Percentiles rank a stretch among this genome's conserved stretches.
phyloP scores from a whole-genome alignment of 2,113 vertebrate species.

The Albula glossodonta region DNA sequence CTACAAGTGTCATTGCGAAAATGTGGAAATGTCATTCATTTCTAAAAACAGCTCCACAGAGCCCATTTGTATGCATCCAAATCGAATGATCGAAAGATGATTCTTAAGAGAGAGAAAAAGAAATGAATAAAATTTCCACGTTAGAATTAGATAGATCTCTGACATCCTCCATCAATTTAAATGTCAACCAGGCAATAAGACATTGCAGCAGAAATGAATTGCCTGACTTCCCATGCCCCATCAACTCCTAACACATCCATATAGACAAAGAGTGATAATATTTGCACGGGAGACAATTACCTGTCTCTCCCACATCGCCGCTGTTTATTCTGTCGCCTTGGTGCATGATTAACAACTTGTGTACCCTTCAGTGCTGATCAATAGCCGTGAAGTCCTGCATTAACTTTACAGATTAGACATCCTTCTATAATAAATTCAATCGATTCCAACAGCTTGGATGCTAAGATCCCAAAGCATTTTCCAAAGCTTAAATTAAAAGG shows the following conservation, averaged over 20 bases:
- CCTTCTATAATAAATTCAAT: slow-evolving; percentile 81
- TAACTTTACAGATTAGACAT: slow-evolving; percentile 76
- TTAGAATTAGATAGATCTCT: slow-evolving; percentile 50
- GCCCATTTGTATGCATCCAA: slow-evolving; percentile 24
- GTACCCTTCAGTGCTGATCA: slow-evolving; percentile 75
- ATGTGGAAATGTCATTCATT: slow-evolving; percentile 22
- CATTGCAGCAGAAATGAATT: slow-evolving; percentile 37
- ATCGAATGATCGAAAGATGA: slow-evolving; percentile 12
- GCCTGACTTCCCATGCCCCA: slow-evolving; percentile 34
- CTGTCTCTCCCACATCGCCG: slow-evolving; percentile 58
- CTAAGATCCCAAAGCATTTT: slow-evolving; percentile 66
- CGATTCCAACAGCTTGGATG: slow-evolving; percentile 72
- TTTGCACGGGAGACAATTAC: slow-evolving; percentile 57
- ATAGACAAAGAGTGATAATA: slow-evolving; percentile 53
- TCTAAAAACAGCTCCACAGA: slow-evolving; percentile 2
- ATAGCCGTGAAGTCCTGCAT: slow-evolving; percentile 73
- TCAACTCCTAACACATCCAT: slow-evolving; percentile 28
- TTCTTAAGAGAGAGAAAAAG: background rate
- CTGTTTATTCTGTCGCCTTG: slow-evolving; percentile 63
- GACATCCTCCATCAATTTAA: slow-evolving; percentile 41
- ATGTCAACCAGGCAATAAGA: slow-evolving; percentile 43
- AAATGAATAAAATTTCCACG: slow-evolving; percentile 40
- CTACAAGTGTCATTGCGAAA: slow-evolving; percentile 10
- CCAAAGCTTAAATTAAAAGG: slow-evolving; percentile 76
- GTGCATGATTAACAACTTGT: slow-evolving; percentile 72